A percentile compares a stretch with the other conserved stretches of the same genome.
These are phyloP conservation scores for Aldrovandia affinis DNA, from an alignment of 2,797 vertebrate species.

Conservation along the genomic window DNA sequence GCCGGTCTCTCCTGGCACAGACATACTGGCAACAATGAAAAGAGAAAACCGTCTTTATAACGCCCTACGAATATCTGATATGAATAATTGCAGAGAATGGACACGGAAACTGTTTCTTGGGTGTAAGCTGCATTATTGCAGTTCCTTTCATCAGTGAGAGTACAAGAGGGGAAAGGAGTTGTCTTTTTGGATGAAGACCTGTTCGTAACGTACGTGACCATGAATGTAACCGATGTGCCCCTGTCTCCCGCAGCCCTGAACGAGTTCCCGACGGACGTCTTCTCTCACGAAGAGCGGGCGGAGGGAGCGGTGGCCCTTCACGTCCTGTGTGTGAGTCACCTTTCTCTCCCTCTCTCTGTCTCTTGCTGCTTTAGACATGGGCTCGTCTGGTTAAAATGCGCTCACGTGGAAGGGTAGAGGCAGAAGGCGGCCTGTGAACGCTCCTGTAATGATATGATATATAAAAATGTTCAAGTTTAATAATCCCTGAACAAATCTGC, in stretches of 20 bases:
- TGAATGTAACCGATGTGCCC: not conserved
- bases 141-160: not conserved
- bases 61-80: not conserved
- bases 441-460: not conserved
- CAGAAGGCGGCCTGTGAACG: no score
- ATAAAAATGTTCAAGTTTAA: not conserved
- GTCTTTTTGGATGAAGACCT: no score
- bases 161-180: not conserved
- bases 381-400: no score
- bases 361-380: no score
- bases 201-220: not conserved
- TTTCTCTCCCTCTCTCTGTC: not conserved
- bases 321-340: constrained; percentile 88
- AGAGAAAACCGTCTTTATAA: not conserved
- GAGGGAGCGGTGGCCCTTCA: constrained; percentile 91
- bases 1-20: no score
- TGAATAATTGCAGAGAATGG: not conserved
- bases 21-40: constrained; percentile 7
- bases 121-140: not conserved
- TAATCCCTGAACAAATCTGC: not conserved
- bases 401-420: no score
- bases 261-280: constrained; percentile 92
- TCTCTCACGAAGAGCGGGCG: constrained; percentile 84
- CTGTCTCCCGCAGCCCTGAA: constrained; percentile 80
- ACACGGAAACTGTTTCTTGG: not conserved